These are phyloP conservation scores for Ormyrus pomaceus DNA, from an alignment of 2,888 invertebrate genomes.

Conservation along the genomic window DNA sequence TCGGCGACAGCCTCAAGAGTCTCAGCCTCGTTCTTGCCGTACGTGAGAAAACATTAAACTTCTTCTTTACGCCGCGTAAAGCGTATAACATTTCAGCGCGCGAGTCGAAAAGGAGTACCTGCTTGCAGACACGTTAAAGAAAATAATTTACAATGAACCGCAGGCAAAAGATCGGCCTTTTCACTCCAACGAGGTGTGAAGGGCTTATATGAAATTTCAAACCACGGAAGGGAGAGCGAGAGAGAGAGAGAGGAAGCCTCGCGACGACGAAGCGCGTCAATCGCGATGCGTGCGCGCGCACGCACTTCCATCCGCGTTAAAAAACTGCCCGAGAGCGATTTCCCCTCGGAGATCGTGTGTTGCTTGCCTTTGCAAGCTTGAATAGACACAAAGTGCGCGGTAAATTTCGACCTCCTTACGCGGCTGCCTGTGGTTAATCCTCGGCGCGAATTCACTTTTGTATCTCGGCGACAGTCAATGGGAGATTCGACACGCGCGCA, in stretches of 20 bases:
- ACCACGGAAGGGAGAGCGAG: slow-evolving; percentile 6
- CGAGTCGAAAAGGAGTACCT: not conserved
- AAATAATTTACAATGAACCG: slow-evolving; percentile 44
- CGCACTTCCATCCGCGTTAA: slow-evolving; percentile 35
- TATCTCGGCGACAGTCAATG: slow-evolving; percentile 6
- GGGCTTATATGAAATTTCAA: slow-evolving; percentile 55
- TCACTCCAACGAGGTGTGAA: slow-evolving; percentile 51
- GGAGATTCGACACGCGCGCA: too few relatives aligned
- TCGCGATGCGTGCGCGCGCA: slow-evolving; percentile 19
- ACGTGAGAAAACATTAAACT: slow-evolving; percentile 45
- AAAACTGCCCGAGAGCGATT: not conserved
- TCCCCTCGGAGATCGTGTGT: slow-evolving; percentile 13
- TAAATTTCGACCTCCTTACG: not conserved
- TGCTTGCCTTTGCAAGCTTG: not conserved
- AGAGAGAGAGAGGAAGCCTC: not conserved
- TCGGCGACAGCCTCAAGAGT: too few relatives aligned
- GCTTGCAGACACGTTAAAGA: slow-evolving; percentile 4
- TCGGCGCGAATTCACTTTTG: slow-evolving; percentile 1
- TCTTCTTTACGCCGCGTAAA: slow-evolving; percentile 29
- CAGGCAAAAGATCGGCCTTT: slow-evolving; percentile 12
- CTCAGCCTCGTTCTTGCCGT: not conserved
- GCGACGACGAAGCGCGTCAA: slow-evolving; percentile 29
- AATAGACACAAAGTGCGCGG: not conserved
- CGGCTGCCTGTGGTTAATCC: slow-evolving; percentile 5
- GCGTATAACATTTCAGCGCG: slow-evolving; percentile 33